Base-by-base conservation (phyloP, 2,888 invertebrate genomes). In the Diplolepis rosae region DNA sequence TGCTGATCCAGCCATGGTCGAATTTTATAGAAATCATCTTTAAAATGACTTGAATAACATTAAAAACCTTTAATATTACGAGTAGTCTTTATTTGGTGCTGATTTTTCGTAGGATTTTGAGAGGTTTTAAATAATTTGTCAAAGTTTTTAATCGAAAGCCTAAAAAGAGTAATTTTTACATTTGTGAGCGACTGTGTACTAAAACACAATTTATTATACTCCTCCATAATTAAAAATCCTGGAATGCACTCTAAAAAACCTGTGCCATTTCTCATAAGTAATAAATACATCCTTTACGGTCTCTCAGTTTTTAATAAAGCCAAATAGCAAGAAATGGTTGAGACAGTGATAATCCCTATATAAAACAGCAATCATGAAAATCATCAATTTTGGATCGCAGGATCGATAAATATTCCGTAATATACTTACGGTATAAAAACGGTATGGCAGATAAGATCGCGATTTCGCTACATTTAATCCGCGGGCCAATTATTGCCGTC, bases 401-500 rank as follows among this genome's bases (percentile, higher is more conserved):
- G 7, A 27, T 27, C 52, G 52, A 24, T 52, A 52, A 52, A 52
- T 13, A 52, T 52, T 52, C 52, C 7, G n/a, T 28, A 27, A 52
- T 52, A 52, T 52, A n/a, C 28, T 27, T 27, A 13, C 15, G 7
- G 28, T n/a, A 52, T 52, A 52, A 52, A 52, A 52, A 52, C 52
- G 52, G 52, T 28, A 52, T 27, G 27, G 27, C n/a, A 45, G 52
- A 52, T 52, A 27, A 27, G 24, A 52, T 52, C 52, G 50, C 50
- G 50, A 51, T 51, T 51, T 27, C 22, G 50, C 15, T 45, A 45
- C 45, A 45, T 18, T 51, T n/a, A 24, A 22, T 51, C 27, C 50
- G 52, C 27, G 52, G 52, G 24, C 52, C 52, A 52, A 52, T 52
- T 52, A 52, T 52, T 28, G n/a, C 27, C n/a, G 24, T 27, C 52